phyloP scores from a whole-genome alignment of 2,797 vertebrate genomes.

The Coendou prehensilis region DNA sequence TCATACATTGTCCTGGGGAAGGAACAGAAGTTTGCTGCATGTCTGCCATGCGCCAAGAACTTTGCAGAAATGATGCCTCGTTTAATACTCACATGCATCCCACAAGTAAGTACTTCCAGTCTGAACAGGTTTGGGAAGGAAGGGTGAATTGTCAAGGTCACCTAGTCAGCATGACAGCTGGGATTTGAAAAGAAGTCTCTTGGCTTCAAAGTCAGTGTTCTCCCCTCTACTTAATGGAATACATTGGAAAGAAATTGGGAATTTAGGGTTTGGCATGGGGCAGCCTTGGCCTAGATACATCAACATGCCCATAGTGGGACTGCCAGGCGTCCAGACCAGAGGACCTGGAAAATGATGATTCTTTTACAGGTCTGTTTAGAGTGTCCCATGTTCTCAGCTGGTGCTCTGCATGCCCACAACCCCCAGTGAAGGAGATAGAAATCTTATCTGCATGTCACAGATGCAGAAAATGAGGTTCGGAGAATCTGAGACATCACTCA shows the following conservation, averaged over 20 bases:
- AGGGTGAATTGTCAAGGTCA: background rate
- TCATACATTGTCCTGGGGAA: background rate
- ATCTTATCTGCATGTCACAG: background rate
- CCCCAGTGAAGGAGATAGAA: background rate
- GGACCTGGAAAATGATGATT: background rate
- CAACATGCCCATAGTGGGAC: too few species aligned
- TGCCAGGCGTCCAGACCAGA: background rate
- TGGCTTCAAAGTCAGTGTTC: background rate
- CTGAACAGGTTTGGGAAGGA: background rate
- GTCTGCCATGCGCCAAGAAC: too few species aligned
- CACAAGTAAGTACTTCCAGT: background rate
- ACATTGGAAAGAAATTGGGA: background rate
- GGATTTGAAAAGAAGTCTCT: background rate
- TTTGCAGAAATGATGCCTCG: background rate
- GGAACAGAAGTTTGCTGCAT: rapidly evolving
- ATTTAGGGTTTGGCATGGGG: background rate
- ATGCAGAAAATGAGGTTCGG: background rate
- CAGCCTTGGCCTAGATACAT: background rate
- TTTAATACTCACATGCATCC: background rate
- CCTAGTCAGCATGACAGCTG: background rate
- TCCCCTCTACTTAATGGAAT: background rate
- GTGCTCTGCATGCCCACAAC: background rate
- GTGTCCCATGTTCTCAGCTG: background rate
- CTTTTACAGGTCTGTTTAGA: too few species aligned
- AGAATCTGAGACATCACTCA: background rate